A percentile compares a stretch with the other conserved stretches of the same genome.
Evolutionary conservation across 1,140 invertebrate genomes (phyloP).

Genomic region (Drosophila pruinosa): DNA sequence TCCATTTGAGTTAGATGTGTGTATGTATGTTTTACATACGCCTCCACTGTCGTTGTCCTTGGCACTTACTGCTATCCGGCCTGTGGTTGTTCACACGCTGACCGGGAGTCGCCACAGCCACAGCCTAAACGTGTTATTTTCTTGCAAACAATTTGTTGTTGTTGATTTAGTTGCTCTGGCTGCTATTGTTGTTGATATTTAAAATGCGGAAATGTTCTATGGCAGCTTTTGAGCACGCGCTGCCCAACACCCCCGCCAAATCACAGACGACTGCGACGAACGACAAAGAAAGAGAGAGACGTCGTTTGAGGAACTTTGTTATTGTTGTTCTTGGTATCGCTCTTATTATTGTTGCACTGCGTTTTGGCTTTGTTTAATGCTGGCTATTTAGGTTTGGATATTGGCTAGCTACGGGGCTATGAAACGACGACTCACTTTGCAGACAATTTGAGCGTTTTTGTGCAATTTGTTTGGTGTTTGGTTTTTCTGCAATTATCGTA

Average conservation of each 20-base stretch:
- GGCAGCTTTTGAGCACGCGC: constrained; percentile 35
- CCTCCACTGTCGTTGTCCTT: constrained; percentile 4
- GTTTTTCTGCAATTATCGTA: constrained; percentile 20
- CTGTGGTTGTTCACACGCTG: constrained; percentile 21
- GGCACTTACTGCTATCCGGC: neutral
- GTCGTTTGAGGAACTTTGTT: neutral
- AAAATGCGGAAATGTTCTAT: constrained; percentile 37
- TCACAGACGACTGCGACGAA: neutral
- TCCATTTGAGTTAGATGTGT: constrained; percentile 50
- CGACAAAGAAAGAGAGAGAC: neutral
- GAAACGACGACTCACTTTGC: too few species aligned
- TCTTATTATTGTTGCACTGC: constrained; percentile 11
- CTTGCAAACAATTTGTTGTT: constrained; percentile 1
- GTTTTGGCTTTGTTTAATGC: constrained; percentile 5
- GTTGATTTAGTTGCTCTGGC: constrained; percentile 7
- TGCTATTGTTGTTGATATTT: constrained; percentile 25
- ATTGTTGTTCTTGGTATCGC: neutral
- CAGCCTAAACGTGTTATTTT: constrained; percentile 14
- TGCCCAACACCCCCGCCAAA: constrained; percentile 30
- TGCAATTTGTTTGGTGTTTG: constrained; percentile 24
- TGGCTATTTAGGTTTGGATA: constrained; percentile 6
- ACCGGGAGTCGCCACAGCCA: neutral
- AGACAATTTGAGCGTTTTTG: constrained; percentile 27
- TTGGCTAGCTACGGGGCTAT: neutral
- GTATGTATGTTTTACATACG: constrained; percentile 3